Conservation (phyloP, 2,113 vertebrate species). For the Anoplopoma fimbria region DNA sequence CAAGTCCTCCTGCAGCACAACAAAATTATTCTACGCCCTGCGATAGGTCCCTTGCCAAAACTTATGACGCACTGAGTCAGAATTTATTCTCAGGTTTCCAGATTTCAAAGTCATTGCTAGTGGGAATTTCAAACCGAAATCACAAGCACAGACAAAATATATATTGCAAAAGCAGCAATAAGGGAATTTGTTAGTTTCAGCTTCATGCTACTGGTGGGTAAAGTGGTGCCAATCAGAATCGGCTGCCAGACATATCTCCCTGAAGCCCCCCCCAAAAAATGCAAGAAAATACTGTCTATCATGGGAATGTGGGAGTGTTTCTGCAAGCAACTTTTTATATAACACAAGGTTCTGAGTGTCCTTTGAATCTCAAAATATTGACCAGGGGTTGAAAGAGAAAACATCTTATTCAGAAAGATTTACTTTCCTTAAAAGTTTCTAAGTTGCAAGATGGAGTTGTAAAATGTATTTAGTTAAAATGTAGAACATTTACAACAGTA, state of each 20-base stretch:
- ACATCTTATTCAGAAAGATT: not conserved
- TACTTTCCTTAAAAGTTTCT: not conserved
- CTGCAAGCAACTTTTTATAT: slow-evolving; percentile 21
- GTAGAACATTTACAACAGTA: not conserved
- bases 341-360: not conserved
- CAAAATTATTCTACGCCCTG: not conserved
- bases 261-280: slow-evolving; percentile 23
- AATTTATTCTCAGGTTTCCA: slow-evolving; percentile 23
- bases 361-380: slow-evolving; percentile 1
- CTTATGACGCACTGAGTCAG: slow-evolving; percentile 27
- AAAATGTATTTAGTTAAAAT: not conserved
- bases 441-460: not conserved
- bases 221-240: slow-evolving; percentile 34
- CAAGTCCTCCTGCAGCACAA: not conserved
- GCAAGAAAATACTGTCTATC: slow-evolving; percentile 18
- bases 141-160: slow-evolving; percentile 32
- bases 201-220: slow-evolving; percentile 1
- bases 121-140: slow-evolving; percentile 52
- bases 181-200: slow-evolving; percentile 25
- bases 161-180: slow-evolving; percentile 42
- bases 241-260: slow-evolving; percentile 25
- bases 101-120: slow-evolving; percentile 25
- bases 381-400: not conserved
- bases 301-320: slow-evolving; percentile 19
- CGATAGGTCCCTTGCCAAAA: slow-evolving; percentile 17